Percentiles rank a stretch among this genome's conserved stretches.
Evolutionary conservation across 2,888 invertebrate species (phyloP).

Genomic region (Pammene fasciana): DNA sequence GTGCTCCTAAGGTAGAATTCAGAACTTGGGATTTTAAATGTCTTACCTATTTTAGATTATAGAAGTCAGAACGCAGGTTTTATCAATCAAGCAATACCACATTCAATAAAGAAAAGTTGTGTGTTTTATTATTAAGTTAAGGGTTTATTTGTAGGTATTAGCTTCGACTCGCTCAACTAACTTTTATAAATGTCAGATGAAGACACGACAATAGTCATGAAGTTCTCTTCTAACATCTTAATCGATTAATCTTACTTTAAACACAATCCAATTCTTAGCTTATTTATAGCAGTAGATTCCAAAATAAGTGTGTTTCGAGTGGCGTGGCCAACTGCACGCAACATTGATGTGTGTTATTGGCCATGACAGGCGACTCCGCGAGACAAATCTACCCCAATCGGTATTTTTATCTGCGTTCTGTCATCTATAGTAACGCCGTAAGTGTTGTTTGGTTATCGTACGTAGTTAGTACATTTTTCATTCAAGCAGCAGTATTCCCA

Average conservation of each 20-base stretch:
- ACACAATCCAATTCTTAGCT: constrained; percentile 37
- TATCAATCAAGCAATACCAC: no score
- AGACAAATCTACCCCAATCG: constrained; percentile 65
- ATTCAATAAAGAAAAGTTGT: no score
- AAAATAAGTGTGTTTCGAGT: constrained; percentile 71
- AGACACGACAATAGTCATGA: no score
- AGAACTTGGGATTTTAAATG: no score
- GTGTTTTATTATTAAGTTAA: no score
- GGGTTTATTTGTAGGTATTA: no score
- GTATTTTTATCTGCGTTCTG: constrained; percentile 68
- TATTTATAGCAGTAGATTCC: constrained; percentile 55
- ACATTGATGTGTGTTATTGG: constrained; percentile 78
- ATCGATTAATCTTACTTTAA: constrained; percentile 35
- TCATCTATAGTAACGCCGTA: not conserved
- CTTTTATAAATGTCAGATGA: no score
- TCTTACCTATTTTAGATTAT: no score
- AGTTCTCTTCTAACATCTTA: not conserved
- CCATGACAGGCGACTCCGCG: constrained; percentile 68
- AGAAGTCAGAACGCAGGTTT: no score
- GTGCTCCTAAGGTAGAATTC: no score
- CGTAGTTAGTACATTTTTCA: constrained; percentile 3
- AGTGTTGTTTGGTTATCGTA: not conserved
- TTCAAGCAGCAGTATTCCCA: constrained; percentile 48
- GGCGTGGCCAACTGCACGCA: constrained; percentile 76
- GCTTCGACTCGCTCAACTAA: no score